Percentiles rank a stretch among this genome's conserved stretches.
These are phyloP conservation scores for Oscheius sp. DNA, from an alignment of 1,140 invertebrate species.

Conservation along the genomic window DNA sequence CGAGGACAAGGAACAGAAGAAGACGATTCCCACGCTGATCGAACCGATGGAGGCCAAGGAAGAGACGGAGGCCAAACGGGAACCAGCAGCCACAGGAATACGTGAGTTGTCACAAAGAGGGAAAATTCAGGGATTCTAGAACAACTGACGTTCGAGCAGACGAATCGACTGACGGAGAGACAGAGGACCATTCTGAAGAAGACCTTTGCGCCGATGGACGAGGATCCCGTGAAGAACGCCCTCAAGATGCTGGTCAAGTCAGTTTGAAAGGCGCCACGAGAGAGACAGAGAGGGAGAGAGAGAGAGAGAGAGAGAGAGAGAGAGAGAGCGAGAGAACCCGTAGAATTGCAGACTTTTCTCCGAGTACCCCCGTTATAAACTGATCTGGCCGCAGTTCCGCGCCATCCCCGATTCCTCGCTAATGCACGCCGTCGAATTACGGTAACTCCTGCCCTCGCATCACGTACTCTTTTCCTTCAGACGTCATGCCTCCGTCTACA, in stretches of 20 bases:
- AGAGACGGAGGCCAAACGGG: too few species aligned
- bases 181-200: conserved; percentile 37
- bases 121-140: background rate
- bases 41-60: too few species aligned
- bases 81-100: too few species aligned
- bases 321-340: background rate
- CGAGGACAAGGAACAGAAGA: too few species aligned
- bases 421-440: conserved; percentile 50
- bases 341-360: conserved; percentile 49
- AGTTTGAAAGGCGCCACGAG: too few species aligned
- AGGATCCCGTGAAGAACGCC: conserved; percentile 24
- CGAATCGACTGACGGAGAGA: conserved; percentile 21
- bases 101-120: too few species aligned
- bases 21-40: background rate
- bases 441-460: too few species aligned
- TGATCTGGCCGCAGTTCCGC: conserved; percentile 56
- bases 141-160: conserved; percentile 9
- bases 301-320: too few species aligned
- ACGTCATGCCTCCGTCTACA: conserved; percentile 40
- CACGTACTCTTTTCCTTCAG: background rate
- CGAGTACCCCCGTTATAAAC: conserved; percentile 52
- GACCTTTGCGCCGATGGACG: conserved; percentile 34
- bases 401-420: conserved; percentile 52
- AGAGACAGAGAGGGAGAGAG: too few species aligned
- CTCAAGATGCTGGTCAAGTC: conserved; percentile 37